Conservation (phyloP, 2,113 vertebrate species). For the Ailurus styani region DNA sequence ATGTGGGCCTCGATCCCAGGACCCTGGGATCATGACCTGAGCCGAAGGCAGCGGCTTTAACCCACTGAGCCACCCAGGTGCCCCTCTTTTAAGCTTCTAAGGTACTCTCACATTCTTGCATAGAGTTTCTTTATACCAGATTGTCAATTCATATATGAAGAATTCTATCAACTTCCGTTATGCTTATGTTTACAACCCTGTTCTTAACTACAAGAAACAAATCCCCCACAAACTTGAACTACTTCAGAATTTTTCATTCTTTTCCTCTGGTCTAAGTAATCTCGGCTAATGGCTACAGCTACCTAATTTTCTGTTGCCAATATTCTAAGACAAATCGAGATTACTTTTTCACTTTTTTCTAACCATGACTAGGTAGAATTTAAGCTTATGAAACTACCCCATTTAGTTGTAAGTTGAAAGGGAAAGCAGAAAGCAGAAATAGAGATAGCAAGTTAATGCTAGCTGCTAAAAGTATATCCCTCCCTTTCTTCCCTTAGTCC, state of each 20-base stretch:
- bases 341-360: background rate
- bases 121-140: background rate
- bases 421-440: background rate
- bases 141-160: background rate
- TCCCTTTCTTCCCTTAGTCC: background rate
- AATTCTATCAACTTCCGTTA: background rate
- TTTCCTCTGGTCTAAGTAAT: background rate
- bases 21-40: no score
- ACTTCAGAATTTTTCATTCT: slow-evolving; percentile 9
- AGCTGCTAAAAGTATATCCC: background rate
- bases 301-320: background rate
- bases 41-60: no score
- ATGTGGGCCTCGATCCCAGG: no score
- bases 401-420: background rate
- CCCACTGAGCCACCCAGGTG: no score
- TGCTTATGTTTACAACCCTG: background rate
- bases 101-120: background rate
- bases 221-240: background rate
- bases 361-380: background rate
- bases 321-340: background rate
- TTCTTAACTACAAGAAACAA: background rate
- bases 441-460: background rate
- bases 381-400: background rate
- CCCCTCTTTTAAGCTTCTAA: no score
- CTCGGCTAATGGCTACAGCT: background rate